phyloP scores from a whole-genome alignment of 2,113 vertebrate genomes.

The Coptodon bakossiorum region DNA sequence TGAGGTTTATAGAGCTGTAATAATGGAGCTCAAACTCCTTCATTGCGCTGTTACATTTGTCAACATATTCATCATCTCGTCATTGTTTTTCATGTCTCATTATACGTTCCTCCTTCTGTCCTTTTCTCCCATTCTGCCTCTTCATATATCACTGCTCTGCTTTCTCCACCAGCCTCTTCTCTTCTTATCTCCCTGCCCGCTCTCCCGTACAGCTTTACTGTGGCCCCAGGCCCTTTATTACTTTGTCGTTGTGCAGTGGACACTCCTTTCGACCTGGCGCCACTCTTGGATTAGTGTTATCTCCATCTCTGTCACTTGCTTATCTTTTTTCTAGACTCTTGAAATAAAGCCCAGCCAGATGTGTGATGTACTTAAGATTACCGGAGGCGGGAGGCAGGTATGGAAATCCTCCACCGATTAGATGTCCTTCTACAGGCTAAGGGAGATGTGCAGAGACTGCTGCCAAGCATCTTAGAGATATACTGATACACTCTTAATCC shows the following conservation, averaged over 20 bases:
- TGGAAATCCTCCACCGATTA: constrained; percentile 61
- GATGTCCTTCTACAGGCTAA: constrained; percentile 52
- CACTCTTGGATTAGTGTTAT: constrained; percentile 56
- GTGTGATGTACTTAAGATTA: constrained; percentile 64
- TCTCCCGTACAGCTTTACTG: background rate
- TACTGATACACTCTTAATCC: background rate
- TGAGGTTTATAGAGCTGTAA: background rate
- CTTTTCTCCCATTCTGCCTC: background rate
- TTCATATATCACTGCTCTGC: background rate
- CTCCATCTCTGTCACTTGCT: constrained; percentile 62
- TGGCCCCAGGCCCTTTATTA: constrained; percentile 47
- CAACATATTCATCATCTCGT: background rate
- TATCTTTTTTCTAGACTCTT: constrained; percentile 60
- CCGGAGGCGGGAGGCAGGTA: constrained; percentile 36
- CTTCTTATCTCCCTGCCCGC: background rate
- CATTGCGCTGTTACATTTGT: background rate
- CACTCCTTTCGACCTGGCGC: constrained; percentile 18
- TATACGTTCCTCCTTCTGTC: background rate
- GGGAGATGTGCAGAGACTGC: constrained; percentile 16
- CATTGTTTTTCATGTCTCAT: background rate
- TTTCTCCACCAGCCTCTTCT: background rate
- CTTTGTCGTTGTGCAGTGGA: constrained; percentile 19
- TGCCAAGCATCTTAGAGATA: constrained; percentile 7
- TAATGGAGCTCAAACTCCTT: background rate
- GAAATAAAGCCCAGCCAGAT: constrained; percentile 58